Base-by-base conservation (phyloP, 2,797 vertebrate species). In the Pogoniulus pusillus region DNA sequence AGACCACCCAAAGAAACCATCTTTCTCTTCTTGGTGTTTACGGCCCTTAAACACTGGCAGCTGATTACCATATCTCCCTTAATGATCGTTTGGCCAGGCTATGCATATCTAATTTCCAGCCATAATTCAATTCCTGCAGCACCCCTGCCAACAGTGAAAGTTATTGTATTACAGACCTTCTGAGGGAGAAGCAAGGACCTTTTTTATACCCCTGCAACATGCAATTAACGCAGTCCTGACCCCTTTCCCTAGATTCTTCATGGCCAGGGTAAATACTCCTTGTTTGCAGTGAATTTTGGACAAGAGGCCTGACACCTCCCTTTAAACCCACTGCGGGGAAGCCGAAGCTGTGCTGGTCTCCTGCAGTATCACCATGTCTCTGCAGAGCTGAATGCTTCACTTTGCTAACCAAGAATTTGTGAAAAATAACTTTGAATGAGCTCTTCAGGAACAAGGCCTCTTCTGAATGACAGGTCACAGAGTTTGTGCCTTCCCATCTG, bases 81-180 rank as follows among this genome's bases (percentile, higher is more conserved):
- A 95, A 94, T 96, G 94, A 95, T 89, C 75, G 3, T 95, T 95
- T 89, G 81, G 93, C 91, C 86, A 88, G 88, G 83, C 90, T 75
- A 43, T 88, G 81, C 93, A 82, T 96, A 95, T 94, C 93, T 94
- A 20, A 94, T 95, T 95, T 94, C 95, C 93, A 95, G 81, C 32
- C 90, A 91, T 95, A 95, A 94, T 41, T 96, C 90, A 82, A 59
- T 80, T 75, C 91, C 93, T 90, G 91, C 78, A 89, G 91, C 93
- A 95, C 83, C 81, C 88, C 93, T 95, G 93, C 94, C 91, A 93
- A 71, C 94, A 95, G 79, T 29, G 55, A 57, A 93, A 94, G 85
- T 84, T 87, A 90, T 24, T 92, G 81, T 92, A 34, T 90, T 89
- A 82, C 90, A 90, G 32, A 74, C 55, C 84, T 87, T 88, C 72